Evolutionary conservation across 2,888 invertebrate species (phyloP), one percentile per base, ranked within the genome.

Genomic region (Corbicula japonica): DNA sequence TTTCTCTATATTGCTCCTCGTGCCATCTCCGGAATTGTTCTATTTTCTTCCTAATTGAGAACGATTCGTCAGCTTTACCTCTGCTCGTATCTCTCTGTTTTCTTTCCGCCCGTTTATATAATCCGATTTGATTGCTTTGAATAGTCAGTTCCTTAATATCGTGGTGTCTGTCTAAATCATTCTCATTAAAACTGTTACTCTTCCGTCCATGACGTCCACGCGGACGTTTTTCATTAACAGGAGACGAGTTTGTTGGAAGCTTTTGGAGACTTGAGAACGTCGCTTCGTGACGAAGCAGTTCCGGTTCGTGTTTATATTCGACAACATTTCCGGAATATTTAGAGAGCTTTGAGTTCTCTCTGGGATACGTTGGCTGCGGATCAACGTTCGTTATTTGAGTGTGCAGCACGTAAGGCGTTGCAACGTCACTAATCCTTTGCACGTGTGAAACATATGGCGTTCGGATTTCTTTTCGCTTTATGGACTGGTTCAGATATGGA

Each of bases 21-120:
- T 91, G 90, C 90, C 90, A 91, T 38, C 85, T 85, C 46, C 88
- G 78, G 73, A 89, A 91, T 79, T 91, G 90, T 68, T 91, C 91
- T 44, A 91, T 90, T 80, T 90, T 90, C 70, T 90, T 86, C 21
- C 90, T 74, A 34, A 91, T 88, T 26, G 91, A 90, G 63, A 90
- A 89, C 21, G 87, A 86, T 69, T 90, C 90, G 32, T 89, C 87
- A 8, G 56, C 79, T 54, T 83, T 73, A 1, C 70, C 76, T 23
- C 77, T 61, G 8, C 73, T 44, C 3, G 32, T 66, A n/a, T 86
- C 80, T 44, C 77, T 65, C 41, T 81, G 76, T 3, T 82, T 73
- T 62, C 81, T 68, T n/a, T 87, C 87, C 1, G 80, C 69, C 30
- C 87, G 66, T 54, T 84, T 80, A n/a, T 84, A 76, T 23, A 87